These are phyloP conservation scores for Anolis sagrei DNA, from an alignment of 2,113 vertebrate genomes.

Conservation along the genomic window DNA sequence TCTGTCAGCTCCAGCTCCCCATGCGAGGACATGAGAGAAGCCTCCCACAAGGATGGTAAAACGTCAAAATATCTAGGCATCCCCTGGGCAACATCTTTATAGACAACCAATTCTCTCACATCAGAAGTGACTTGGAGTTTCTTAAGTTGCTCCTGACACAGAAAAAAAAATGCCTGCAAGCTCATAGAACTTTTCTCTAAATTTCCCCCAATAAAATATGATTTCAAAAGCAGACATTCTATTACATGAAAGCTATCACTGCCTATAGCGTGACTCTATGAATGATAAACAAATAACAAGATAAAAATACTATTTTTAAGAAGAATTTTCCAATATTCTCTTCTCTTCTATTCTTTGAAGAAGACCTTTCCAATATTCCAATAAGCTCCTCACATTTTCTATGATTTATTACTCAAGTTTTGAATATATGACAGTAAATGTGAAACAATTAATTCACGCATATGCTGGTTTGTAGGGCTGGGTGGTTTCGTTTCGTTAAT, in stretches of 20 bases:
- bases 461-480: constrained; percentile 24
- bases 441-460: constrained; percentile 44
- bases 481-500: no score
- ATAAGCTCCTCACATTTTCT: constrained; percentile 9
- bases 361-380: not conserved
- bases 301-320: not conserved
- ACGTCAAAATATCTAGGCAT: no score
- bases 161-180: no score
- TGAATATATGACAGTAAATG: constrained; percentile 39
- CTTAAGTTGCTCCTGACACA: no score
- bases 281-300: not conserved
- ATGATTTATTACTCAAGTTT: constrained; percentile 18
- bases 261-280: not conserved
- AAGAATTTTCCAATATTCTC: not conserved
- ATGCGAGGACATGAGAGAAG: no score
- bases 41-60: no score
- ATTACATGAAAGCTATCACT: not conserved
- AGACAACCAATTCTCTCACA: no score
- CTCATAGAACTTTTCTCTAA: not conserved
- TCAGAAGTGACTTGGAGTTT: no score
- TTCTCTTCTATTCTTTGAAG: no score
- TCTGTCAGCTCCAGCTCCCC: no score
- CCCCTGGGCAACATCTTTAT: no score
- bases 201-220: not conserved
- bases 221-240: not conserved